Evolutionary conservation across 2,888 invertebrate genomes (phyloP).

Genomic region (Ophonus ardosiacus): DNA sequence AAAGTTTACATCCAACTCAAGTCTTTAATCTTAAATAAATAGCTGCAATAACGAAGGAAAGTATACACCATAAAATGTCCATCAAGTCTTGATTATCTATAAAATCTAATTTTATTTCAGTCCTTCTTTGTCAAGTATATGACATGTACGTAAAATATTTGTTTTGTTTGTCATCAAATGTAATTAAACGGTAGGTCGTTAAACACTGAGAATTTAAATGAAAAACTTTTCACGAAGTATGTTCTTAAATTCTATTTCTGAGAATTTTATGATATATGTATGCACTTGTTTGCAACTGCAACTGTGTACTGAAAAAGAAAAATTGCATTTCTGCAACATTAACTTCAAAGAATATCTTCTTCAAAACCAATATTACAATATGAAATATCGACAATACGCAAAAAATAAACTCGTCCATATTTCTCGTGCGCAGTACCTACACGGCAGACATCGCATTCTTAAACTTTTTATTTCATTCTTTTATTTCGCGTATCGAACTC

Average conservation of each 20-base stretch:
- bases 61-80: background rate
- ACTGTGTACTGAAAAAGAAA: constrained; percentile 15
- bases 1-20: background rate
- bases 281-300: background rate
- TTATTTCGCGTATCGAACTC: constrained; percentile 51
- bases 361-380: constrained; percentile 33
- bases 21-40: background rate
- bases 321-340: constrained; percentile 33
- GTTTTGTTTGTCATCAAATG: background rate
- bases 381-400: constrained; percentile 36
- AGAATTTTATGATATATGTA: background rate
- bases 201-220: background rate
- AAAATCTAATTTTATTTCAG: background rate
- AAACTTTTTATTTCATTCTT: constrained; percentile 56
- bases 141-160: background rate
- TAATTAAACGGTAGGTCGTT: background rate
- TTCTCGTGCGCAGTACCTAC: constrained; percentile 32
- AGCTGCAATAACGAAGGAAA: background rate
- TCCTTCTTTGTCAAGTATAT: background rate
- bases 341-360: constrained; percentile 18
- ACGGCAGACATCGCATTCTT: constrained; percentile 36
- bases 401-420: constrained; percentile 42
- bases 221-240: background rate
- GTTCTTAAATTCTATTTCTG: background rate
- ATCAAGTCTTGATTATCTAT: background rate